Evolutionary conservation across 2,113 vertebrate genomes (phyloP).

Genomic region (Urocynchramus pylzowi): DNA sequence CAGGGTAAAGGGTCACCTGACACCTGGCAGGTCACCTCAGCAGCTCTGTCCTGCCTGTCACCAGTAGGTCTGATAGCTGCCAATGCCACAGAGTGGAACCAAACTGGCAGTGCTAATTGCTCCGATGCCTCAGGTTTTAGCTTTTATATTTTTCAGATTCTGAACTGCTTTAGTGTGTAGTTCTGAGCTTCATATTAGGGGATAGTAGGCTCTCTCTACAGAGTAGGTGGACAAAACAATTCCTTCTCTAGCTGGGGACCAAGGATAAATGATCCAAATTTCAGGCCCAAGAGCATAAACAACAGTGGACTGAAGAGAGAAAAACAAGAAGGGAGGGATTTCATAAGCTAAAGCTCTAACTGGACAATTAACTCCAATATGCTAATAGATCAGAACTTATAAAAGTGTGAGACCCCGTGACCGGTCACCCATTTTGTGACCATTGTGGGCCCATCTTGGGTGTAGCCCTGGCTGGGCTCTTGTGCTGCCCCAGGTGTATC

Average conservation of each 20-base stretch:
- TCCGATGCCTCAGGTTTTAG: neutral
- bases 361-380: neutral
- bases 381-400: neutral
- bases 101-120: neutral
- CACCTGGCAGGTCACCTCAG: neutral
- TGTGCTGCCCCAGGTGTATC: neutral
- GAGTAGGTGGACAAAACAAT: neutral
- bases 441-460: neutral
- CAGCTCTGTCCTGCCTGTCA: neutral
- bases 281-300: neutral
- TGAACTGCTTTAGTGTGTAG: neutral
- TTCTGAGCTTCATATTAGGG: neutral
- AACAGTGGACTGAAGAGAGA: neutral
- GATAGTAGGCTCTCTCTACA: neutral
- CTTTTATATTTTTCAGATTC: neutral
- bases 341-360: neutral
- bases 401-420: neutral
- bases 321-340: neutral
- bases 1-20: neutral
- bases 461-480: neutral
- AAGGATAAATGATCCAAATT: neutral
- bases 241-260: neutral
- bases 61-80: neutral
- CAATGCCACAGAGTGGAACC: rapidly evolving
- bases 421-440: neutral